Percentiles rank a stretch among this genome's conserved stretches.
phyloP scores from a whole-genome alignment of 2,797 vertebrate genomes.

The Stomatorhinus walkeri region DNA sequence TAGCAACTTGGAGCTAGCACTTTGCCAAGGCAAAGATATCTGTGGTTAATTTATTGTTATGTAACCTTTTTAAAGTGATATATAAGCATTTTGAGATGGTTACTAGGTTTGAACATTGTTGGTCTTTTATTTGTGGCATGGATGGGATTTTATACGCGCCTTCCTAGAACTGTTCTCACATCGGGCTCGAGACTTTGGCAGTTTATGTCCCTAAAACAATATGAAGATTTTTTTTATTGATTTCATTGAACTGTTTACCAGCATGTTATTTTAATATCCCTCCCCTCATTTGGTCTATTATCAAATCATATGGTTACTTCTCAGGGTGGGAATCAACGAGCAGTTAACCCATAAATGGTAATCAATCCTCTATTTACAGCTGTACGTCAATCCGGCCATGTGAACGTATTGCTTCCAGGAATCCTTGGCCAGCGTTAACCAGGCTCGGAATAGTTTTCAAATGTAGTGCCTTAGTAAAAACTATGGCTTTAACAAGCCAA shows the following conservation, averaged over 20 bases:
- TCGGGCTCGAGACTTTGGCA: background rate
- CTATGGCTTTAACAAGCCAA: background rate
- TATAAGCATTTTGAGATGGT: background rate
- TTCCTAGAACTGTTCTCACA: background rate
- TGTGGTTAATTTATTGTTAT: background rate
- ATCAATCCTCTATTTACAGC: background rate
- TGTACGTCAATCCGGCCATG: background rate
- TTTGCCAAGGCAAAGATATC: conserved; percentile 23
- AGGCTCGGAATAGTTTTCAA: conserved; percentile 8
- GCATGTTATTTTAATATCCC: background rate
- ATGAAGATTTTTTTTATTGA: background rate
- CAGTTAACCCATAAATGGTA: background rate
- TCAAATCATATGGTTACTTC: background rate
- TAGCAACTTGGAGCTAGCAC: background rate
- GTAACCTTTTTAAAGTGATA: background rate
- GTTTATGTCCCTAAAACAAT: background rate
- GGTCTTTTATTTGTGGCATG: background rate
- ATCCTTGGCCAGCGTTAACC: background rate
- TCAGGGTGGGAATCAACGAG: background rate
- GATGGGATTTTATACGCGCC: background rate
- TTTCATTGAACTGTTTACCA: background rate
- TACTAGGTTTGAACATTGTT: background rate
- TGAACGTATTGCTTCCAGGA: background rate
- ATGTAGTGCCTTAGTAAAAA: conserved; percentile 1
- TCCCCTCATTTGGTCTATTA: conserved; percentile 2